Percentiles rank a stretch among this genome's conserved stretches.
Evolutionary conservation across 2,888 invertebrate genomes (phyloP).

Genomic region (Xylophagus ater): DNA sequence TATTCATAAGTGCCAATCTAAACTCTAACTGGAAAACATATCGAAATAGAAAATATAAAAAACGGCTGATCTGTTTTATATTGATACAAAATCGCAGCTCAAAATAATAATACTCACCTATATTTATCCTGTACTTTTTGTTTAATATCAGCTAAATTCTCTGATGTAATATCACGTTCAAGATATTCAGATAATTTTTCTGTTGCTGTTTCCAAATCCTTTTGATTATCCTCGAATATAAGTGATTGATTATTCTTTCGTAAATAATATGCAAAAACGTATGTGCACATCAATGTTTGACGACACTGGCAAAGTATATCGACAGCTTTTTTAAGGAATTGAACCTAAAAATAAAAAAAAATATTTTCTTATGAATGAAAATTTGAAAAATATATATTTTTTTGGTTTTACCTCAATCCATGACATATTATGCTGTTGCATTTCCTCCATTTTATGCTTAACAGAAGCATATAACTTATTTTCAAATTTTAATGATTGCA

Average conservation of each 20-base stretch:
- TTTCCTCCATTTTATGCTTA: slow-evolving; percentile 98
- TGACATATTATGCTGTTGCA: slow-evolving; percentile 99
- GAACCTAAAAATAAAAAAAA: slow-evolving; percentile 51
- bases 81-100: not conserved
- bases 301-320: slow-evolving; percentile 94
- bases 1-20: too few relatives aligned
- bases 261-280: slow-evolving; percentile 98
- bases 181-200: slow-evolving; percentile 95
- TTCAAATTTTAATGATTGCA: slow-evolving; percentile 97
- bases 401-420: slow-evolving; percentile 78
- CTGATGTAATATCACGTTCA: slow-evolving; percentile 94
- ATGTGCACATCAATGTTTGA: slow-evolving; percentile 97
- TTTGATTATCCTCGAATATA: slow-evolving; percentile 98
- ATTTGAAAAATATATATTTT: not conserved
- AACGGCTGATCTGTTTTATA: too few relatives aligned
- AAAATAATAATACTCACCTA: slow-evolving; percentile 48
- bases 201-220: slow-evolving; percentile 93
- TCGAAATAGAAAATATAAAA: too few relatives aligned
- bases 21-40: too few relatives aligned
- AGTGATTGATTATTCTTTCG: slow-evolving; percentile 96
- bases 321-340: slow-evolving; percentile 95
- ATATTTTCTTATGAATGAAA: slow-evolving; percentile 2
- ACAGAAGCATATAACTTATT: slow-evolving; percentile 91
- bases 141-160: slow-evolving; percentile 94
- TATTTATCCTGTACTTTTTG: slow-evolving; percentile 98